phyloP scores from a whole-genome alignment of 2,888 invertebrate genomes.

The Macrostomum cliftonense region DNA sequence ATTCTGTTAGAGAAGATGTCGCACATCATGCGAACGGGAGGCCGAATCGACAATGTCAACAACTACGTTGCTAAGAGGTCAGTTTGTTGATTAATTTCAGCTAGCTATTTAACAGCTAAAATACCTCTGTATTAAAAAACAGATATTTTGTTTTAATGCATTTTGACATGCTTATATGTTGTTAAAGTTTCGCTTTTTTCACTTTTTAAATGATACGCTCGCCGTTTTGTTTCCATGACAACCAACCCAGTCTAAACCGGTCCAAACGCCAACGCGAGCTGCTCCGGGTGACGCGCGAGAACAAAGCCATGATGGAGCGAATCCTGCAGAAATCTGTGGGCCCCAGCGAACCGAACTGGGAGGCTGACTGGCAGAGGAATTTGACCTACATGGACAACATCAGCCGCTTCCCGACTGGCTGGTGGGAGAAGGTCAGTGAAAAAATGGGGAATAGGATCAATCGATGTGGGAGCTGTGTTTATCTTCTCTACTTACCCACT shows the following conservation, averaged over 20 bases:
- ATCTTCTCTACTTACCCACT: no score
- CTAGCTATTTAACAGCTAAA: no score
- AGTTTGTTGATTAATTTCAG: no score
- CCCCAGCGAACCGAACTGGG: constrained; percentile 26
- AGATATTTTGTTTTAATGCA: no score
- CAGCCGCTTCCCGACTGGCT: constrained; percentile 29
- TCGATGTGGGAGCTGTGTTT: no score
- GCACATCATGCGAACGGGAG: constrained; percentile 33
- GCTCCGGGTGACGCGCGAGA: constrained; percentile 32
- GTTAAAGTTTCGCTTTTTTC: no score
- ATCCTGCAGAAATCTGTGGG: constrained; percentile 28
- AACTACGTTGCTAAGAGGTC: constrained; percentile 34
- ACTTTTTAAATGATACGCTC: no score
- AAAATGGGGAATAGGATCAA: no score
- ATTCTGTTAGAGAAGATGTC: constrained; percentile 37
- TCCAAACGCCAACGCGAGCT: constrained; percentile 34
- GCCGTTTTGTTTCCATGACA: no score
- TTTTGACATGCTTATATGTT: no score
- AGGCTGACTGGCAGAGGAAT: constrained; percentile 31
- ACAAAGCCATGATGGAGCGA: constrained; percentile 31
- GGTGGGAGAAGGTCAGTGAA: constrained; percentile 21
- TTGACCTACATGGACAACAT: constrained; percentile 33
- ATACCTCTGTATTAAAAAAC: no score
- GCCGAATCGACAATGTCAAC: constrained; percentile 34
- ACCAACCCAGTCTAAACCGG: constrained; percentile 28